phyloP scores from a whole-genome alignment of 1,140 invertebrate species.

The Drosophila yakuba region DNA sequence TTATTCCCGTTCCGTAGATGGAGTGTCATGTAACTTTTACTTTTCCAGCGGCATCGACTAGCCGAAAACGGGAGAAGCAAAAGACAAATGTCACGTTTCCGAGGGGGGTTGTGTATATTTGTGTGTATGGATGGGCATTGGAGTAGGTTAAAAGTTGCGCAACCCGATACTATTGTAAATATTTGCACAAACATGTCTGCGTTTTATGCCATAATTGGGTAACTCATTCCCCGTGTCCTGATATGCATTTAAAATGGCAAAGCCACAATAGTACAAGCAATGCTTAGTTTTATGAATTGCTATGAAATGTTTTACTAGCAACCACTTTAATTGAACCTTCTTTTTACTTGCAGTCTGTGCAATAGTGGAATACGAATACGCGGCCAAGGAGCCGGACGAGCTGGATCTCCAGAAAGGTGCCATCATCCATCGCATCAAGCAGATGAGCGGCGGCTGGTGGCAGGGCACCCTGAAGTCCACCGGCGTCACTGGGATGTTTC shows the following conservation, averaged over 20 bases:
- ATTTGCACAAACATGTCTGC: conserved; percentile 57
- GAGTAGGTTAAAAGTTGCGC: conserved; percentile 48
- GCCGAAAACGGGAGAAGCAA: conserved; percentile 42
- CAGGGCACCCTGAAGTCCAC: conserved; percentile 92
- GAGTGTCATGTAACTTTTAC: conserved; percentile 77
- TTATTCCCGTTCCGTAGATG: conserved; percentile 39
- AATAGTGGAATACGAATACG: conserved; percentile 92
- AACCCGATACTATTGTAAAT: conserved; percentile 63
- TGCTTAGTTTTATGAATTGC: too few relatives aligned
- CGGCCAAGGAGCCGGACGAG: conserved; percentile 92
- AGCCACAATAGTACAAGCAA: not conserved
- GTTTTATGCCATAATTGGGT: conserved; percentile 49
- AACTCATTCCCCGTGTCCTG: conserved; percentile 27
- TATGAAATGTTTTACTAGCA: not conserved
- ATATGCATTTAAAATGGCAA: not conserved
- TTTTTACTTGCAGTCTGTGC: conserved; percentile 88
- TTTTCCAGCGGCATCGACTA: conserved; percentile 46
- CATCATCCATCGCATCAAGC: conserved; percentile 92
- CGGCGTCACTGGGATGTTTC: conserved; percentile 97
- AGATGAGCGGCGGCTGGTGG: conserved; percentile 97
- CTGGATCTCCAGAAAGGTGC: conserved; percentile 95
- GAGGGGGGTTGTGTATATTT: not conserved
- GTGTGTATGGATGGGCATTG: conserved; percentile 9
- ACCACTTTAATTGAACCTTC: not conserved
- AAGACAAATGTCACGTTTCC: conserved; percentile 57